A percentile compares a stretch with the other conserved stretches of the same genome.
These are phyloP conservation scores for Isaurus tuberculatus DNA, from an alignment of 92 coral and sea anemone genomes.

Conservation along the genomic window DNA sequence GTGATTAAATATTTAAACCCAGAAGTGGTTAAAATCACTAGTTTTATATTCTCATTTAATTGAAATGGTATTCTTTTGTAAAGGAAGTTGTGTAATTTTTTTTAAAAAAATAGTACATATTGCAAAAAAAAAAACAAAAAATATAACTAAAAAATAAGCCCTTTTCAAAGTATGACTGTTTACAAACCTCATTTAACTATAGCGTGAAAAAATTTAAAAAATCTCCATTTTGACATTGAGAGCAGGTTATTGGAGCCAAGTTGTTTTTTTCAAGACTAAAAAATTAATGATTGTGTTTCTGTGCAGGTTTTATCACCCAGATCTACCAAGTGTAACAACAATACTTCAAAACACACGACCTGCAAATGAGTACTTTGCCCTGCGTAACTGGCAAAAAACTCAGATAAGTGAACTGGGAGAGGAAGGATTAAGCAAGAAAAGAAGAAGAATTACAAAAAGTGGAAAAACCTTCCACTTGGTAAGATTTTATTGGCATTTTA, in stretches of 20 bases:
- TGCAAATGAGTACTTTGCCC: slow-evolving; percentile 76
- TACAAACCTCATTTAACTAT: too few species aligned
- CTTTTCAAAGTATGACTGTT: too few species aligned
- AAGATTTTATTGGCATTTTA: slow-evolving; percentile 4
- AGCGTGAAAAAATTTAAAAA: not conserved
- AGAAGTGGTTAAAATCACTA: too few species aligned
- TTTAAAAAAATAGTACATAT: too few species aligned
- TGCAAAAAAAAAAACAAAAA: too few species aligned
- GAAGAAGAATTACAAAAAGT: slow-evolving; percentile 54
- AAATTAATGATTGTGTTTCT: too few species aligned
- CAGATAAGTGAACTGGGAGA: slow-evolving; percentile 80
- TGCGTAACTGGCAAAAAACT: slow-evolving; percentile 82
- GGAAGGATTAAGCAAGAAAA: slow-evolving; percentile 71
- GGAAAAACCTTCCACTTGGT: slow-evolving; percentile 90
- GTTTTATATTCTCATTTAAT: too few species aligned
- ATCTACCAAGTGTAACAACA: slow-evolving; percentile 82
- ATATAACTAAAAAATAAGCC: too few species aligned
- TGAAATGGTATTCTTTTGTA: too few species aligned
- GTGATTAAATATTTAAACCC: too few species aligned
- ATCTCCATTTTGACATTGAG: not conserved
- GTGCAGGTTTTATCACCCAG: slow-evolving; percentile 67
- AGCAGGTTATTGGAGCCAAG: not conserved
- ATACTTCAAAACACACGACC: slow-evolving; percentile 83
- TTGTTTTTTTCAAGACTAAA: too few species aligned
- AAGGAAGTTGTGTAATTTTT: too few species aligned